These are phyloP conservation scores for Melospiza melodia DNA, from an alignment of 2,113 vertebrate genomes.

Conservation along the genomic window DNA sequence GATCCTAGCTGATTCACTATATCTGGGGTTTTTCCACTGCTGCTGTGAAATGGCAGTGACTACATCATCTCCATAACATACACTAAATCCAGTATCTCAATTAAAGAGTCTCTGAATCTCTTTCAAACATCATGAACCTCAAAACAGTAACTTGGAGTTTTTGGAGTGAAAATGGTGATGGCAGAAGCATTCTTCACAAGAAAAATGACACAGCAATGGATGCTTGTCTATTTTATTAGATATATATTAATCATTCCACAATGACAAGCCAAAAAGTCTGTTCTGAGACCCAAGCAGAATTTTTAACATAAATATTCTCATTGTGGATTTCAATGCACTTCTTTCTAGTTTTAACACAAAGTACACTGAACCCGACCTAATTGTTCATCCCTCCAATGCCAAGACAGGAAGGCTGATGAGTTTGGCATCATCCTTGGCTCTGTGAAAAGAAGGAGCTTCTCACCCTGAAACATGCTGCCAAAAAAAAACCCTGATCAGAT, in stretches of 20 bases:
- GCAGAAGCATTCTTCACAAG: neutral
- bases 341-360: neutral
- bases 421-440: neutral
- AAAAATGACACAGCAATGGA: neutral
- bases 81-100: neutral
- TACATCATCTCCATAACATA: neutral
- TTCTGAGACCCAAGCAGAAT: neutral
- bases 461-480: neutral
- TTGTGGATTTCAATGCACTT: neutral
- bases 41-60: neutral
- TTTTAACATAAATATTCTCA: neutral
- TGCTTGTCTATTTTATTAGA: neutral
- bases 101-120: neutral
- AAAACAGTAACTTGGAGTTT: neutral
- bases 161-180: neutral
- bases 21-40: neutral
- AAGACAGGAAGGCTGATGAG: neutral
- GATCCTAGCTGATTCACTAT: neutral
- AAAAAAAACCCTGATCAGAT: neutral
- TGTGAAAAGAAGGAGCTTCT: neutral
- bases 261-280: neutral
- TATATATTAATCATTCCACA: neutral
- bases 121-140: neutral
- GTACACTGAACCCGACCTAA: neutral
- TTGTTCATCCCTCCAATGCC: neutral